Evolutionary conservation across 2,113 vertebrate species (phyloP).

Genomic region (Peromyscus polionotus): DNA sequence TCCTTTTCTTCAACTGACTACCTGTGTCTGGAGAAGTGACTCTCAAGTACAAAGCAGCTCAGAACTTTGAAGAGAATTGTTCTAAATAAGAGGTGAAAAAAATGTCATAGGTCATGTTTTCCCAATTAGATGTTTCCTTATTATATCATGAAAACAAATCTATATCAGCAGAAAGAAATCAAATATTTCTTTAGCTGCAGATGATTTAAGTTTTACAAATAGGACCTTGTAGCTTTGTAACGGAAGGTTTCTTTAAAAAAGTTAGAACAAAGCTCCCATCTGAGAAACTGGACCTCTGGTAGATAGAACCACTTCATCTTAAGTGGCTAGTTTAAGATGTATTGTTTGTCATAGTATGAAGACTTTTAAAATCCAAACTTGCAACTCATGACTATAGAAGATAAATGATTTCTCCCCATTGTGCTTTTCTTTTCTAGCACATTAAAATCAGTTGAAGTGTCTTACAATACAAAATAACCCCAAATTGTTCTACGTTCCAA

Average conservation of each 20-base stretch:
- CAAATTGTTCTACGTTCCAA: background rate
- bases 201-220: background rate
- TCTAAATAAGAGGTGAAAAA: background rate
- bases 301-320: background rate
- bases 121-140: background rate
- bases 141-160: background rate
- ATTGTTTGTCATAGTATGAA: background rate
- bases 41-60: background rate
- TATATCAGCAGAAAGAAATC: background rate
- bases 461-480: background rate
- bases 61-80: background rate
- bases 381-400: background rate
- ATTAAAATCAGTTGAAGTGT: background rate
- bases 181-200: background rate
- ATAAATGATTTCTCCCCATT: background rate
- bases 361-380: background rate
- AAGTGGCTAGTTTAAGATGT: background rate
- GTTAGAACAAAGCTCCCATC: background rate
- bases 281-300: background rate
- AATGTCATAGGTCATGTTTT: background rate
- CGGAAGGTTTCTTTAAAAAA: background rate
- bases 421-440: background rate
- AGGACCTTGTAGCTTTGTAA: background rate
- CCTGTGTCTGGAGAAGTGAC: background rate
- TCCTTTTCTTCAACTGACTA: background rate